A percentile compares a stretch with the other conserved stretches of the same genome.
These are phyloP conservation scores for Aldrovandia affinis DNA, from an alignment of 2,797 vertebrate species.

Conservation along the genomic window DNA sequence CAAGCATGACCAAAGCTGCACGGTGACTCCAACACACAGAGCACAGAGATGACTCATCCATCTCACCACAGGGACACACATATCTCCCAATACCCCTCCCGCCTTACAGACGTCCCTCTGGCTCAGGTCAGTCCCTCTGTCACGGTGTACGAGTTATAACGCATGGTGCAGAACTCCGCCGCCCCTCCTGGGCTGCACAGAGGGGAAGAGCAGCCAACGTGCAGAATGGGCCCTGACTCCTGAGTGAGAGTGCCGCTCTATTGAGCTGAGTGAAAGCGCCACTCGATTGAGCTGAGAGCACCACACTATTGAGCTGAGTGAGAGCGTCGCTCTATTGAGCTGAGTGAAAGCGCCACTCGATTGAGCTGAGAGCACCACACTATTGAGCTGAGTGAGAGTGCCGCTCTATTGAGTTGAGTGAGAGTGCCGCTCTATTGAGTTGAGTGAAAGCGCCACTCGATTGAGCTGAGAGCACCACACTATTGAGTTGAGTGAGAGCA, in stretches of 20 bases:
- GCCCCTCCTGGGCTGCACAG: neutral
- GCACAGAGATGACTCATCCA: neutral
- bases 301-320: too few relatives aligned
- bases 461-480: too few relatives aligned
- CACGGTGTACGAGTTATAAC: neutral
- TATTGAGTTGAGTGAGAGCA: constrained; percentile 46
- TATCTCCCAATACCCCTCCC: constrained; percentile 2
- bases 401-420: constrained; percentile 37
- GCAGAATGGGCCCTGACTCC: constrained; percentile 37
- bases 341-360: constrained; percentile 40
- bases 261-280: constrained; percentile 41
- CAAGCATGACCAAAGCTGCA: too few relatives aligned
- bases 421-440: constrained; percentile 29
- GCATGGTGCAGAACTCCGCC: too few relatives aligned
- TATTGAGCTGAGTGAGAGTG: constrained; percentile 46
- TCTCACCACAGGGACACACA: neutral
- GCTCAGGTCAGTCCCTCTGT: neutral
- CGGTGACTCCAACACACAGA: too few relatives aligned
- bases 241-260: constrained; percentile 41
- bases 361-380: too few relatives aligned
- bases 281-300: constrained; percentile 5
- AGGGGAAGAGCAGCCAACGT: neutral
- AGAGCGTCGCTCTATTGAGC: constrained; percentile 29
- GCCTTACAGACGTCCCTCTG: constrained; percentile 18
- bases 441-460: constrained; percentile 40